Evolutionary conservation across 2,797 vertebrate species (phyloP), one percentile per base, ranked within the genome.

Genomic region (Cygnus olor): DNA sequence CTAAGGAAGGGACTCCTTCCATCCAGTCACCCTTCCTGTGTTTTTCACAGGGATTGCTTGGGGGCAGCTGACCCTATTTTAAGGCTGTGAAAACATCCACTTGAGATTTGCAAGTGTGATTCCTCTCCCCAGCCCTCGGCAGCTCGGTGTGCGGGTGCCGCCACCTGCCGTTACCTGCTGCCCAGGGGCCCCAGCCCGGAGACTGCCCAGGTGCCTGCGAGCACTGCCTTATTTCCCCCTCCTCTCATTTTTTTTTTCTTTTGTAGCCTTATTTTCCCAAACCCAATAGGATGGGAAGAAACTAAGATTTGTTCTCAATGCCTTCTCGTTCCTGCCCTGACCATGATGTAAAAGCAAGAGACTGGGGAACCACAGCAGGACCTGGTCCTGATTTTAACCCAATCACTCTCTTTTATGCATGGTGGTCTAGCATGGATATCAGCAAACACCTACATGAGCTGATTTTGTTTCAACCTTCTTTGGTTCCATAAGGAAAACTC

Each of bases 61-160:
- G 63, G 89, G 95, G 93, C 85, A 92, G 88, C 88, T 96, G 93
- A 93, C 94, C 95, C 86, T 93, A 42, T 94, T 94, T 92, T 79
- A 27, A 90, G 95, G 95, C 94, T 85, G 94, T 76, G 93, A 89
- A 96, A 96, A 96, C 95, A 96, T 95, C 93, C 93, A 90, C 88
- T 63, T 60, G 87, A 77, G 95, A 97, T 96, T 61, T 85, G 86
- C 95, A 81, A 85, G 73, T 8, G 86, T 15, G 92, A 88, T 96
- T 47, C 17, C 34, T 77, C 34, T 45, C 76, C 80, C 82, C 3
- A 1, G 49, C 53, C 73, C 38, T 5, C 10, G 32, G 47, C 28
- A 58, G 80, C 91, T 61, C 7, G 0, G 2, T 1, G 19, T 9
- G 44, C n/a, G 4, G 5, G 91, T 88, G 92, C 91, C 83, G 65